Base-by-base conservation (phyloP, 2,888 invertebrate species). In the Unio pictorum region DNA sequence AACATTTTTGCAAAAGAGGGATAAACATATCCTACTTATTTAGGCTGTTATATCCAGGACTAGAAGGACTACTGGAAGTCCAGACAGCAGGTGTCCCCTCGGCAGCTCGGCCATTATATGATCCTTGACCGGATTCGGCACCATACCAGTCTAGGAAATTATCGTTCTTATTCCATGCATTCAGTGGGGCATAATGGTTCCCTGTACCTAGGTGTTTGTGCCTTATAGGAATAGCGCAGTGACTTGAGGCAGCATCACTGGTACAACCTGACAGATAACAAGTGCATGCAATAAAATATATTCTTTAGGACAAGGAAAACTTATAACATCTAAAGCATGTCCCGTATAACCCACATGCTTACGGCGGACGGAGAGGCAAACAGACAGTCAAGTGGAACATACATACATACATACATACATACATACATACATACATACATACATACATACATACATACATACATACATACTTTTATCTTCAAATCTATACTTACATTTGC, bases 81-180 rank as follows among this genome's bases (percentile, higher is more conserved):
- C 89, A 90, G 18, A 85, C 87, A 66, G 83, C 79, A 26, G 85
- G 84, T 0, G 87, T 84, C 2, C 87, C 87, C 18, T 76, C 73
- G 1, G 86, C 80, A 56, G 66, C 60, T 23, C 26, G 59, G 1
- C 85, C 85, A 3, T 80, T 66, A 66, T 79, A 85, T 1, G 67
- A 60, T 1, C 87, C 86, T 71, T 88, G 88, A 1, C 81, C 83
- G 1, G 73, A 64, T 71, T 88, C 85, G 1, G 82, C 79, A 0
- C 87, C 88, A 54, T 80, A 81, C 87, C 87, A 88, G 73, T 88
- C 87, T 45, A 88, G 72, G 64, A 71, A 79, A 63, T 79, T 76
- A 75, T 88, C 87, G 0, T 85, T 82, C 1, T 61, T 70, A 23
- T 75, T 73, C 88, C 88, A 88, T 17, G 85, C 83, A 66, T 85